Evolutionary conservation across 2,888 invertebrate species (phyloP).

Genomic region (Ramazzottius varieornatus): DNA sequence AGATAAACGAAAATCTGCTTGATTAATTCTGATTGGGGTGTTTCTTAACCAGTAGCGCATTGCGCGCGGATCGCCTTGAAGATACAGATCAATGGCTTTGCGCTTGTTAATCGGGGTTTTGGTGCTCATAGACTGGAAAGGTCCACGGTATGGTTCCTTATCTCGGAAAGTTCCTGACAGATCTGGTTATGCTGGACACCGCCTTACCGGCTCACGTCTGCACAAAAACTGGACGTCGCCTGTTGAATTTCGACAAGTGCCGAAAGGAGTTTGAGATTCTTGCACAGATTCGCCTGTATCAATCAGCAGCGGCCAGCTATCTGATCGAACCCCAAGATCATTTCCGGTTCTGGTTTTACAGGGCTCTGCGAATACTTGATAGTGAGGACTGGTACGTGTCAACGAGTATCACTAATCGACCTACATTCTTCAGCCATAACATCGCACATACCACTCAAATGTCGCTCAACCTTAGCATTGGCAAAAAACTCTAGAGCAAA

Average conservation of each 20-base stretch:
- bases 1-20: too few relatives aligned
- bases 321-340: neutral
- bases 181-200: slow-evolving; percentile 92
- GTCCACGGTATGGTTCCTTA: slow-evolving; percentile 76
- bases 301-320: neutral
- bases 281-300: slow-evolving; percentile 32
- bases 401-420: too few relatives aligned
- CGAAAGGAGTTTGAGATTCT: slow-evolving; percentile 93
- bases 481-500: too few relatives aligned
- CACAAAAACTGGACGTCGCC: slow-evolving; percentile 43
- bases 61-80: too few relatives aligned
- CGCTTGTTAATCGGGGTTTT: too few relatives aligned
- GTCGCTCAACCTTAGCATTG: too few relatives aligned
- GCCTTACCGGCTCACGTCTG: slow-evolving; percentile 40
- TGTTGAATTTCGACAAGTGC: slow-evolving; percentile 92
- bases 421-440: too few relatives aligned
- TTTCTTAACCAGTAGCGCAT: too few relatives aligned
- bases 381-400: neutral
- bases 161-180: slow-evolving; percentile 85
- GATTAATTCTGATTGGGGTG: too few relatives aligned
- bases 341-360: slow-evolving; percentile 2
- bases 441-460: too few relatives aligned
- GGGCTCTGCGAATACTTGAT: neutral
- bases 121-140: slow-evolving; percentile 2
- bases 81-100: too few relatives aligned